Percentiles rank a stretch among this genome's conserved stretches.
Evolutionary conservation across 2,797 vertebrate species (phyloP).

Genomic region (Acridotheres tristis): DNA sequence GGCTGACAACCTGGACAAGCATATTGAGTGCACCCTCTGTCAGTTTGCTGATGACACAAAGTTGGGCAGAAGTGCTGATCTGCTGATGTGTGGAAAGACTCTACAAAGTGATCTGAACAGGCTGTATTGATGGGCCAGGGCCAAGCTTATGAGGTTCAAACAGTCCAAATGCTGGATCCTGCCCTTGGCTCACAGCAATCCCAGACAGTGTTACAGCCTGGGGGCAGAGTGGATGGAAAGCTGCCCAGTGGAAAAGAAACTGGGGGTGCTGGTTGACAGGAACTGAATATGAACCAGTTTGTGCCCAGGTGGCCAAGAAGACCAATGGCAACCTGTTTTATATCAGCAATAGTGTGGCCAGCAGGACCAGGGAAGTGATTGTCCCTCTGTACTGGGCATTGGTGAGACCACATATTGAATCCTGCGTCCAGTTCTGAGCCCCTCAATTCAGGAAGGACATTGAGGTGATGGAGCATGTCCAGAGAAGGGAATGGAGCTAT

Average conservation of each 20-base stretch:
- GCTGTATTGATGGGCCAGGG: background rate
- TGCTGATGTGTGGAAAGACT: background rate
- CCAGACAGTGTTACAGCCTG: too few relatives aligned
- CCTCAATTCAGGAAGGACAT: background rate
- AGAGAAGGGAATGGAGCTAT: background rate
- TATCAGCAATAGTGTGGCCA: background rate
- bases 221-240: background rate
- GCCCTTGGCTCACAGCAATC: background rate
- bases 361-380: background rate
- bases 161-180: fast-evolving
- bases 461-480: background rate
- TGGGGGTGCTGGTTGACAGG: fast-evolving
- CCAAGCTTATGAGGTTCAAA: background rate
- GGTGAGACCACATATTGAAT: background rate
- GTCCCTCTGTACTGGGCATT: fast-evolving
- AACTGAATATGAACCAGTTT: background rate
- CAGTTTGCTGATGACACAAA: background rate
- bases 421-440: background rate
- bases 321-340: background rate
- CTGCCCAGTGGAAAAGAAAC: background rate
- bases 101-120: background rate
- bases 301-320: background rate
- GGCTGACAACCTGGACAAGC: background rate
- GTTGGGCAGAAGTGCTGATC: background rate
- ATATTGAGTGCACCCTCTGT: background rate